Percentiles rank a stretch among this genome's conserved stretches.
phyloP scores from a whole-genome alignment of 2,888 invertebrate species.

The Lasioglossum zephyrum region DNA sequence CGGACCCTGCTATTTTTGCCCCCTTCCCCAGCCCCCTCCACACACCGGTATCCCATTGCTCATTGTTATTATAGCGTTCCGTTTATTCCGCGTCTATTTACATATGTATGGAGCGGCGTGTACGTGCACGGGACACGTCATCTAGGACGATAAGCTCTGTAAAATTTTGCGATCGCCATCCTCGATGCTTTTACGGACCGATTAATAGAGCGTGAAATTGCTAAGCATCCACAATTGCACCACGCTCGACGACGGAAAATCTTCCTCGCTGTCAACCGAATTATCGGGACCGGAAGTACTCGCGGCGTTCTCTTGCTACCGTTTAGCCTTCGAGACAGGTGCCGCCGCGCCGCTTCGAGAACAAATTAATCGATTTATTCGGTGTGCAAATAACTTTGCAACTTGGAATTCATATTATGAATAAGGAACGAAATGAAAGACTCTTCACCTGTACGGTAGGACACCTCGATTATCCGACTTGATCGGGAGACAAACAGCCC shows the following conservation, averaged over 20 bases:
- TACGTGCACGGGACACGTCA: constrained; percentile 54
- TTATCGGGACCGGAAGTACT: constrained; percentile 2
- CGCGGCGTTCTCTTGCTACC: neutral
- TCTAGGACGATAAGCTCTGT: constrained; percentile 48
- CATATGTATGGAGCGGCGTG: constrained; percentile 43
- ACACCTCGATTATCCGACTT: no score
- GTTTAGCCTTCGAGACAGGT: neutral
- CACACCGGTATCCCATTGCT: constrained; percentile 1
- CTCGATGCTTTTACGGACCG: constrained; percentile 24
- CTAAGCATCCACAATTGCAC: constrained; percentile 33
- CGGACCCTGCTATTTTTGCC: constrained; percentile 38
- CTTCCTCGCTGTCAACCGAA: neutral
- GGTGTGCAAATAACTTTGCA: neutral
- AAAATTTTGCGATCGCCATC: constrained; percentile 50
- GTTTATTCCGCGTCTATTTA: constrained; percentile 55
- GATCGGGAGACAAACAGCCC: no score
- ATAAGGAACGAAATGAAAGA: no score
- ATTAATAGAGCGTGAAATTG: constrained; percentile 57
- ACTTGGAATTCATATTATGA: no score
- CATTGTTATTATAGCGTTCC: constrained; percentile 64
- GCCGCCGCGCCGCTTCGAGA: neutral
- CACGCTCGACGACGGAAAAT: neutral
- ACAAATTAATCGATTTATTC: neutral
- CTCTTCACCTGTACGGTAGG: no score
- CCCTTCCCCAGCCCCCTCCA: neutral